Percentiles rank a stretch among this genome's conserved stretches.
These are phyloP conservation scores for Regulus satrapa DNA, from an alignment of 2,113 vertebrate species.

Conservation along the genomic window DNA sequence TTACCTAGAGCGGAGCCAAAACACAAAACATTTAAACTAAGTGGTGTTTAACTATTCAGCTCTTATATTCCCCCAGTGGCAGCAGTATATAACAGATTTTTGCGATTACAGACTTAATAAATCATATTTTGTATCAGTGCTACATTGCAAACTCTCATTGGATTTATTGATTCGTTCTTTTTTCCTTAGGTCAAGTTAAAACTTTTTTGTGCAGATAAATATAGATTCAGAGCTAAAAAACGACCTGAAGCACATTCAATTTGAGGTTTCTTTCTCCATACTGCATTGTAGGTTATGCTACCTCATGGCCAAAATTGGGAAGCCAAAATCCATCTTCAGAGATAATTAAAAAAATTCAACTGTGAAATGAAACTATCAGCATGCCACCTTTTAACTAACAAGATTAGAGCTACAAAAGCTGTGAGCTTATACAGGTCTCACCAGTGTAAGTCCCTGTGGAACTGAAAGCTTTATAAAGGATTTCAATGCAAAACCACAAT, in stretches of 20 bases:
- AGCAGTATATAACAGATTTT: background rate
- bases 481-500: background rate
- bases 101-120: constrained; percentile 22
- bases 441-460: background rate
- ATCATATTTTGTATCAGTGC: constrained; percentile 14
- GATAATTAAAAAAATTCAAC: constrained; percentile 55
- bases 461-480: background rate
- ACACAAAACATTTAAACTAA: background rate
- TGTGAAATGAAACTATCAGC: constrained; percentile 62
- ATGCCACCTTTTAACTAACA: constrained; percentile 23
- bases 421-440: background rate
- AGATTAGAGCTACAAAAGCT: constrained; percentile 2
- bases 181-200: constrained; percentile 15
- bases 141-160: background rate
- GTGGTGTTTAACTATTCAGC: background rate
- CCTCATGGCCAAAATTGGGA: constrained; percentile 34
- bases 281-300: background rate
- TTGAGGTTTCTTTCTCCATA: background rate
- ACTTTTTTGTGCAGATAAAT: constrained; percentile 4
- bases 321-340: constrained; percentile 35
- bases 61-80: background rate
- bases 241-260: background rate
- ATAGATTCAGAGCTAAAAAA: background rate
- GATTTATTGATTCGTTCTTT: constrained; percentile 37
- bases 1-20: background rate